Base-by-base conservation (phyloP, 2,113 vertebrate genomes). In the Mustelus asterias region DNA sequence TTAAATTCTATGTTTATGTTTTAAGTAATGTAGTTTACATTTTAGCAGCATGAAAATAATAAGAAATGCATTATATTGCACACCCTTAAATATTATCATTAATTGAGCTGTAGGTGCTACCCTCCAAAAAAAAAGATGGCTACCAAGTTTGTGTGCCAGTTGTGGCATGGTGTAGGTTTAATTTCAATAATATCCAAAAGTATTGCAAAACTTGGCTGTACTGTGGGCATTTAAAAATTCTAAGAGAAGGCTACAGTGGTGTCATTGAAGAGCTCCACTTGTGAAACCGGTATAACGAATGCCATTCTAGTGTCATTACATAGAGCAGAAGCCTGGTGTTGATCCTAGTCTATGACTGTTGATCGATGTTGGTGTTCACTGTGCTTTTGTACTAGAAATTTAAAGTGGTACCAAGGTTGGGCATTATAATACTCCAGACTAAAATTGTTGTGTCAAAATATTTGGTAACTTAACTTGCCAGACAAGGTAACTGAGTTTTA, bases 81-180 rank as follows among this genome's bases (percentile, higher is more conserved):
- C 67, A 95, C 94, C 89, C 94, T 95, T 95, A 95, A 95, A 95
- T 95, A 72, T 90, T 90, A 58, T 60, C 44, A 90, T 26, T 90
- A 48, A 89, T 48, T 94, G 37, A 70, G 37, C 0, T 94, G 26
- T 0, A 70, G 5, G 5, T 67, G 92, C 63, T 44, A 24, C 20
- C 41, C 14, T 95, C 69, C 24, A 44, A 72, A 95, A 60, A 95
- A 60, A 33, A 11, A 90, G 24, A 54, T 95, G 41, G 94, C 41
- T 95, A 48, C 22, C 41, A 48, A 29, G 11, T 14, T 29, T 72
- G 69, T 26, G 2, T 90, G 58, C 88, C 88, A 48, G 9, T 14
- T 67, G 18, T 41, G 5, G 33, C 22, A 29, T 48, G 54, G 24
- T 48, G 37, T 41, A 83, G 80, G 69, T 76, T 95, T 33, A 70